Evolutionary conservation across 2,797 vertebrate species (phyloP), one percentile per base, ranked within the genome.

Genomic region (Triplophysa yarkandensis): DNA sequence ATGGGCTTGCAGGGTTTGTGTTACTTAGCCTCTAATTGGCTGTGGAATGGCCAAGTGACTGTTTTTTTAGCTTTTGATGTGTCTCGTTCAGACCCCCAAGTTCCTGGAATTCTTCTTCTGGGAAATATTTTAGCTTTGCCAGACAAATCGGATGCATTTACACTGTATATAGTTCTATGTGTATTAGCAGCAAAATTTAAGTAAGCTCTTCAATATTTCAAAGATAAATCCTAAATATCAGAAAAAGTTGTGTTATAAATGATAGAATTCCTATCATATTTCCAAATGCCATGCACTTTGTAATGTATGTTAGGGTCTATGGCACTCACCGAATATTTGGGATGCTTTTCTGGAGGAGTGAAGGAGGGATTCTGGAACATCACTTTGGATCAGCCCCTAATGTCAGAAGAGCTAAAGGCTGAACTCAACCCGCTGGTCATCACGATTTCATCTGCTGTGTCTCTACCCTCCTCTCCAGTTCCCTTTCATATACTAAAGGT

Each of bases 351-450:
- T 0, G 55, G 81, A 68, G 83, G 81, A 28, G 57, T 94, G 60
- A 72, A 81, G 61, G 91, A 94, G 65, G 89, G 87, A 73, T 85
- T 93, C 44, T 79, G 89, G 78, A 89, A 83, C 60, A 85, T 96
- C 44, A 86, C 85, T 64, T 80, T 93, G 60, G 89, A 94, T 74
- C 78, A 77, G n/a, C 88, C 90, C 1, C 84, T 97, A 32, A 85
- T 96, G 67, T 93, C 90, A 0, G 90, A 94, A 19, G 82, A 91
- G 71, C 87, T 95, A 32, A 92, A 81, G 80, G 77, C 13, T 43
- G 92, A 95, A 41, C 86, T 96, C 21, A 97, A 96, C 65, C 94
- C 95, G 1, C 55, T 96, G 79, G 81, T 89, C 77, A 92, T 97
- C 85, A 93, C 82, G 27, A 88, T 96, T 72, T 69, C 83, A 32